Evolutionary conservation across 1,140 invertebrate genomes (phyloP), one percentile per base, ranked within the genome.

Genomic region (Macrobrachium rosenbergii): DNA sequence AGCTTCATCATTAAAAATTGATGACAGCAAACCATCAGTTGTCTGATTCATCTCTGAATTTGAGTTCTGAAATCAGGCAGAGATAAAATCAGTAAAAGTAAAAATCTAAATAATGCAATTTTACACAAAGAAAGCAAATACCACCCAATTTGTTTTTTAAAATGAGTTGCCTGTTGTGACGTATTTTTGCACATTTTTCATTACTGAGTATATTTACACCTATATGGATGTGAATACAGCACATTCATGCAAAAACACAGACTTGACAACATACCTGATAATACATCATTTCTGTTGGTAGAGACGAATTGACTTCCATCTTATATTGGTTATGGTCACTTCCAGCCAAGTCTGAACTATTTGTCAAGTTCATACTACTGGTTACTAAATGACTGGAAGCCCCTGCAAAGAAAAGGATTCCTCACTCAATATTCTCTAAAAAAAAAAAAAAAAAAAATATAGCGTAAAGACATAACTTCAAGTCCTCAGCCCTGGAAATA

Each of bases 1-100:
- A 91, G 97, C 96, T 90, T 97, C 96, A 89, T 97, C 96, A 90
- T 96, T 96, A 60, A 97, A 93, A 89, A 97, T 95, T 0, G 96
- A 96, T 87, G 96, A 96, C 28, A 97, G 94, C 2, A 88, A 77
- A 23, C 88, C 88, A 78, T 88, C 88, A 60, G 88, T 92, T 17
- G 95, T 95, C 89, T 96, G 92, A 92, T 96, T 94, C 95, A 97
- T 96, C 52, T 87, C 85, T 73, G 85, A 81, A 63, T 59, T 87
- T 21, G 85, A 81, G 60, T 87, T 87, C 85, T 87, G 85, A 16
- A 63, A 63, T 37, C 45, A 21, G 19, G 67, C 5, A 82, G 28
- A 37, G n/a, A 11, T 59, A 21, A 16, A 23, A 23, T 60, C 19
- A 58, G 64, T 60, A 6, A 52, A 52, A 19, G 23, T 78, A 64